Base-by-base conservation (phyloP, 2,888 invertebrate species). In the Orchesellides sinensis region DNA sequence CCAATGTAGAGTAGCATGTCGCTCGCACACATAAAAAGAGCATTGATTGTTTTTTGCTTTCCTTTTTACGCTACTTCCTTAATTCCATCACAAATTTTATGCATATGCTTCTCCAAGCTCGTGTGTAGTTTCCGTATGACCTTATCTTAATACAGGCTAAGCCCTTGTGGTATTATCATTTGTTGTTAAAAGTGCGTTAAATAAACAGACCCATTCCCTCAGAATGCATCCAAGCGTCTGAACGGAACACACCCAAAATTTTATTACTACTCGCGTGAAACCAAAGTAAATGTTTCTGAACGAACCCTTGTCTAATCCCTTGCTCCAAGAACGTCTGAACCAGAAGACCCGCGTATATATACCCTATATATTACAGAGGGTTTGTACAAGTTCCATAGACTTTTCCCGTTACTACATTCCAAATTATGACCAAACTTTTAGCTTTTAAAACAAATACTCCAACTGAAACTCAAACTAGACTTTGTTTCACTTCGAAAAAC, bases 171-270 rank as follows among this genome's bases (percentile, higher is more conserved):
- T 12, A 59, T 59, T 32, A 59, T 59, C 59, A 8, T 3, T 4
- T 47, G 21, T 49, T 14, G 8, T 59, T 59, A 59, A 59, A 59
- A 59, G 59, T 59, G 59, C 27, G 59, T 27, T 17, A 59, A n/a
- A 59, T 59, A 59, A 14, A 32, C 25, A 29, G 17, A 17, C 49
- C 8, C 49, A 49, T 8, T 21, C 17, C 8, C 8, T 21, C 49
- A 49, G 21, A 49, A 49, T 8, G 35, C 12, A 35, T 35, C 12
- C 12, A 35, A 5, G 12, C 35, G 35, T 12, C 6, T 35, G 6
- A 35, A 12, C 12, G 35, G 35, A 35, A 35, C 35, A 12, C 35
- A 35, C 12, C 6, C n/a, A 49, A 49, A 19, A 19, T 21, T n/a
- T 17, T 49, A 8, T 8, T 47, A n/a, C 47, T 47, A 47, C 47